phyloP scores from a whole-genome alignment of 2,113 vertebrate species.

The Marcusenius ussheri region DNA sequence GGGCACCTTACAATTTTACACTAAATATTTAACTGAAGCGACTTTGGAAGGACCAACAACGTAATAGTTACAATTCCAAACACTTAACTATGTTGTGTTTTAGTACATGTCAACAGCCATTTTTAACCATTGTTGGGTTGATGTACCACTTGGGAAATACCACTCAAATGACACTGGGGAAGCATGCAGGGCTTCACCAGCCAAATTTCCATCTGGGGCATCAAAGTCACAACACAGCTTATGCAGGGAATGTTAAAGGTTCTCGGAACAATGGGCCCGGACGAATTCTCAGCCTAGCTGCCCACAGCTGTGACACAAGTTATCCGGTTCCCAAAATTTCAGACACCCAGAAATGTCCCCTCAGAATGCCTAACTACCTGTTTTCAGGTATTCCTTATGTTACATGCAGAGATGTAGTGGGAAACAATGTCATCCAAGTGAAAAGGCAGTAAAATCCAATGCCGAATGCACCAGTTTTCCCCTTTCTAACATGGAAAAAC shows the following conservation, averaged over 20 bases:
- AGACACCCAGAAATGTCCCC: not conserved
- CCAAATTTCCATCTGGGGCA: not conserved
- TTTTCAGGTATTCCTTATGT: not conserved
- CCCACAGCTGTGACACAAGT: not conserved
- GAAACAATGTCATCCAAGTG: not conserved
- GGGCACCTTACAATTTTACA: not conserved
- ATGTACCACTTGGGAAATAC: not conserved
- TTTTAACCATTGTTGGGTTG: not conserved
- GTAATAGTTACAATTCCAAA: not conserved
- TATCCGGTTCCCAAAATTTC: not conserved
- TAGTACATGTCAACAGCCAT: not conserved
- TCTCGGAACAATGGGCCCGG: not conserved
- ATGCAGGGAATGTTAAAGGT: not conserved
- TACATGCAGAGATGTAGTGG: not conserved
- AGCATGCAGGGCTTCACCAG: not conserved
- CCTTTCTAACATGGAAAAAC: conserved; percentile 1
- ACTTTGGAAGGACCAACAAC: not conserved
- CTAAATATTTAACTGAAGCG: not conserved
- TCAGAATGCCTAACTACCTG: not conserved
- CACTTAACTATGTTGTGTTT: not conserved
- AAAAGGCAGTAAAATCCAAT: not conserved
- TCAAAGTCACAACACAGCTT: not conserved
- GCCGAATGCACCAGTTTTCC: not conserved
- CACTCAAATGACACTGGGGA: not conserved
- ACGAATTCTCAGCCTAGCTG: not conserved